Evolutionary conservation across 2,888 invertebrate genomes (phyloP).

Genomic region (Eurois occulta): DNA sequence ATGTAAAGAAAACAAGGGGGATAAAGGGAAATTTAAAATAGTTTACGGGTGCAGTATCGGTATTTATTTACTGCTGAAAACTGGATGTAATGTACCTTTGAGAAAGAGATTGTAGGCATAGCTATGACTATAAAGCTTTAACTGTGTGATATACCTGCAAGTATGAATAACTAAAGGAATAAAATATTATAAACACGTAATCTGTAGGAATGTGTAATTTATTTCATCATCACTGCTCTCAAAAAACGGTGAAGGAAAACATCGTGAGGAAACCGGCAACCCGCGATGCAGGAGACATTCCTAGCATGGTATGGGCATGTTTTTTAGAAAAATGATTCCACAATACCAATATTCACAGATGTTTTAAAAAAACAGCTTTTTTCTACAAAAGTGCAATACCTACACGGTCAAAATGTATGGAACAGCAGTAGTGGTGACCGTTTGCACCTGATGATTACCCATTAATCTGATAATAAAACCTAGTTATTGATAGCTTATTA

Average conservation of each 20-base stretch:
- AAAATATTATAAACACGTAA: background rate
- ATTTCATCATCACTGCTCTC: too few relatives aligned
- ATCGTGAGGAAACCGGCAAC: too few relatives aligned
- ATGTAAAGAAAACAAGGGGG: conserved; percentile 46
- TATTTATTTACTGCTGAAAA: conserved; percentile 4
- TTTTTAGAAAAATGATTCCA: background rate
- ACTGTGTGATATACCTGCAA: background rate
- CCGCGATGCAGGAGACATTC: background rate
- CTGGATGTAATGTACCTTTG: background rate
- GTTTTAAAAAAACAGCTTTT: too few relatives aligned
- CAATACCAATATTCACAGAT: too few relatives aligned
- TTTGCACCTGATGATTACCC: background rate
- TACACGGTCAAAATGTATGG: too few relatives aligned
- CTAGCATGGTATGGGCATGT: background rate
- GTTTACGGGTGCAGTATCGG: conserved; percentile 17
- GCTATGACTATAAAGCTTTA: background rate
- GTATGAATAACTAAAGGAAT: background rate
- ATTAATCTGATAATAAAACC: background rate
- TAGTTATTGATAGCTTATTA: background rate
- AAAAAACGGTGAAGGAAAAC: too few relatives aligned
- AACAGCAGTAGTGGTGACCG: too few relatives aligned
- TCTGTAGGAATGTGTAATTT: too few relatives aligned
- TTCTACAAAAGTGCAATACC: too few relatives aligned
- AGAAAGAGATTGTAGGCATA: background rate
- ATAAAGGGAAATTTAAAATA: conserved; percentile 34